These are phyloP conservation scores for Seira musarum DNA, from an alignment of 2,888 invertebrate genomes.

Conservation along the genomic window DNA sequence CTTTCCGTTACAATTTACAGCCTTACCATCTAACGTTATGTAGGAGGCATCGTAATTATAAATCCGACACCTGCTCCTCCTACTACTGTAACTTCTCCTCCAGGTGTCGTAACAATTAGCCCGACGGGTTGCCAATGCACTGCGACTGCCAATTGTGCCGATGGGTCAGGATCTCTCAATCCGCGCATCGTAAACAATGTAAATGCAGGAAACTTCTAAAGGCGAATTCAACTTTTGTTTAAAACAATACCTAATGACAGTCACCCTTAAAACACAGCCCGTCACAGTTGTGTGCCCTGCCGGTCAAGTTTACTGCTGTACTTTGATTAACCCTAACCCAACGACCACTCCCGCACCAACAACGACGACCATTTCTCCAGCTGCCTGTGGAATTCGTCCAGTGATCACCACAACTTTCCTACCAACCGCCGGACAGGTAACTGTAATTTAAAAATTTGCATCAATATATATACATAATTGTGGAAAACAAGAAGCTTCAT, in stretches of 20 bases:
- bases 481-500: not conserved
- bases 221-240: not conserved
- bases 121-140: constrained; percentile 48
- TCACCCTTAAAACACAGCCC: constrained; percentile 19
- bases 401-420: constrained; percentile 31
- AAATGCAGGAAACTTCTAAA: constrained; percentile 5
- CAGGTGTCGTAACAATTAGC: constrained; percentile 31
- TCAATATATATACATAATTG: no score
- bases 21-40: no score
- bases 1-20: no score
- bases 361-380: constrained; percentile 12
- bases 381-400: constrained; percentile 44
- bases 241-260: not conserved
- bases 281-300: constrained; percentile 30
- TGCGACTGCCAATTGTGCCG: constrained; percentile 47
- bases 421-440: constrained; percentile 48
- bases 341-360: constrained; percentile 20
- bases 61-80: constrained; percentile 13
- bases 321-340: constrained; percentile 41
- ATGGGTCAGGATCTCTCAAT: constrained; percentile 51
- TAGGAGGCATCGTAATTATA: constrained; percentile 21
- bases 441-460: constrained; percentile 5
- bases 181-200: constrained; percentile 60
- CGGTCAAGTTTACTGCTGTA: constrained; percentile 57
- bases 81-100: not conserved